Conservation (phyloP, 2,113 vertebrate species). For the Psilopsiagon aurifrons region DNA sequence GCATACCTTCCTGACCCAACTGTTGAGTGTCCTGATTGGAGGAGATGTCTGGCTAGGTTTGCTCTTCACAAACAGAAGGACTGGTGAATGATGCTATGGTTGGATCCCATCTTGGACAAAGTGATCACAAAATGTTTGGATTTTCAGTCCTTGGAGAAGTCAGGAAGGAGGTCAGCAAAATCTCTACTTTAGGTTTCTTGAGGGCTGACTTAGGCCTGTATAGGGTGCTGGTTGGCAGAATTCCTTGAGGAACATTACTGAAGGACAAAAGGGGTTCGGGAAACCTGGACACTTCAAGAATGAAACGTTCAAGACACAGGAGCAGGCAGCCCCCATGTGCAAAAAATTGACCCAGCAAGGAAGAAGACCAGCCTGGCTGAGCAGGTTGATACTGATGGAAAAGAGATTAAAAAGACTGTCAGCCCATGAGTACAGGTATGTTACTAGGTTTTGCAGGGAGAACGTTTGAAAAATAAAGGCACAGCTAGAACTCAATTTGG, state of each 20-base stretch:
- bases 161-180: not conserved
- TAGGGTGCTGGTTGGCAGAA: not conserved
- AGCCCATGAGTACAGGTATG: not conserved
- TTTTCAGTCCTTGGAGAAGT: not conserved
- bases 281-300: not conserved
- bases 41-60: not conserved
- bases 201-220: not conserved
- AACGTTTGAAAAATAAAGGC: not conserved
- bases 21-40: not conserved
- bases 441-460: not conserved
- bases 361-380: not conserved
- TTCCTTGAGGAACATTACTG: not conserved
- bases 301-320: not conserved
- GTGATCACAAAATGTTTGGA: not conserved
- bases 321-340: not conserved
- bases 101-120: not conserved
- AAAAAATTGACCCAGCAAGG: not conserved
- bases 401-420: not conserved
- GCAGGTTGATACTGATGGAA: not conserved
- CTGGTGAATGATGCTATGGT: not conserved
- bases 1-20: not conserved
- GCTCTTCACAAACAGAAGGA: not conserved
- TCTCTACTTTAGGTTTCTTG: not conserved
- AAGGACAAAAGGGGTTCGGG: not conserved
- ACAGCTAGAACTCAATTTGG: not conserved